A percentile compares a stretch with the other conserved stretches of the same genome.
These are phyloP conservation scores for Augochlorella aurata DNA, from an alignment of 2,888 invertebrate species.

Conservation along the genomic window DNA sequence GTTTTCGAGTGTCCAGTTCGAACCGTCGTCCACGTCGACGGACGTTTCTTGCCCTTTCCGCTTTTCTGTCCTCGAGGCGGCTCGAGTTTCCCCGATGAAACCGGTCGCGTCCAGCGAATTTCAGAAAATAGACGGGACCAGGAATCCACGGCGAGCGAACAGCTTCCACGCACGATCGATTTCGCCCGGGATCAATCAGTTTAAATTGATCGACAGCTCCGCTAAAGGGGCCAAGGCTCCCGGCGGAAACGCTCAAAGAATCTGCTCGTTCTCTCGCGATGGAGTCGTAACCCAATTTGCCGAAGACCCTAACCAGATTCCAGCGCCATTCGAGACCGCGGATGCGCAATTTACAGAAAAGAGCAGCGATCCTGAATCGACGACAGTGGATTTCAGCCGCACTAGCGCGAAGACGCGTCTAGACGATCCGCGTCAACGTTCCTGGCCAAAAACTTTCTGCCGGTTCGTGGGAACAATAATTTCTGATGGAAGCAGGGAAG, in stretches of 20 bases:
- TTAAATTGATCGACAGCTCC: constrained; percentile 29
- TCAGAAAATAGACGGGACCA: not conserved
- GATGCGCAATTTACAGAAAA: constrained; percentile 41
- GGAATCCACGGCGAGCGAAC: not conserved
- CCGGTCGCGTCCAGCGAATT: not conserved
- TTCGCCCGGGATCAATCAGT: constrained; percentile 8
- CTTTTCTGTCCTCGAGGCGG: constrained; percentile 7
- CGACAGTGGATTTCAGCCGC: constrained; percentile 44
- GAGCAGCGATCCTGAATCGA: constrained; percentile 22
- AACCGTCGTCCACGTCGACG: constrained; percentile 55
- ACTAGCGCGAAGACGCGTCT: constrained; percentile 65
- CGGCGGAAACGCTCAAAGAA: constrained; percentile 18
- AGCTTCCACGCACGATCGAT: constrained; percentile 7
- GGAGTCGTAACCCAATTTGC: constrained; percentile 66
- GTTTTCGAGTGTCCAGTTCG: constrained; percentile 39
- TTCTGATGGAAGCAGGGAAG: constrained; percentile 45
- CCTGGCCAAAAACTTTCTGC: constrained; percentile 31
- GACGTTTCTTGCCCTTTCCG: constrained; percentile 25
- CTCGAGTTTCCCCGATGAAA: constrained; percentile 17
- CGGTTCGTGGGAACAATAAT: constrained; percentile 47
- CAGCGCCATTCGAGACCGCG: constrained; percentile 27
- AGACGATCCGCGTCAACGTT: constrained; percentile 69
- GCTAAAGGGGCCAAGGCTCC: not conserved
- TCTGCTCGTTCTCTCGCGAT: constrained; percentile 39
- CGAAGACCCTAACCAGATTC: constrained; percentile 71